Conservation (phyloP, 2,888 invertebrate species). For the Idaea straminata region DNA sequence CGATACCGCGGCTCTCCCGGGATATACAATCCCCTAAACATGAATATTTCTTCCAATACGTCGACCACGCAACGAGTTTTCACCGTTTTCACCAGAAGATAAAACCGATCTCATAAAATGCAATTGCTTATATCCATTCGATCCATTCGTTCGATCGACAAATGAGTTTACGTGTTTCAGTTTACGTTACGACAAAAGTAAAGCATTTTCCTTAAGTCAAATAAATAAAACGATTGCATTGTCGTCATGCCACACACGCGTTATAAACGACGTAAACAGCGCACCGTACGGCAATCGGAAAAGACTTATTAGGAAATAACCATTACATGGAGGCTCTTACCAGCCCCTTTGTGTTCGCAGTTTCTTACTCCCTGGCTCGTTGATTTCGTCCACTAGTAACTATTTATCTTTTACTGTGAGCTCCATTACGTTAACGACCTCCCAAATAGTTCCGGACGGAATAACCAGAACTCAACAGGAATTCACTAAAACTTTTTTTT, state of each 20-base stretch:
- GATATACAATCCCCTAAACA: constrained; percentile 30
- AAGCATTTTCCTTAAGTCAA: neutral
- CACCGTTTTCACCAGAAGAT: constrained; percentile 36
- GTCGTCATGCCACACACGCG: constrained; percentile 11
- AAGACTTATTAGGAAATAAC: constrained; percentile 36
- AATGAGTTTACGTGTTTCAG: constrained; percentile 22
- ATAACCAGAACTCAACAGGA: constrained; percentile 45
- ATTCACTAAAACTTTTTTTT: constrained; percentile 45
- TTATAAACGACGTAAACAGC: constrained; percentile 6
- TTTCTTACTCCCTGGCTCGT: constrained; percentile 52
- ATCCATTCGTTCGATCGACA: constrained; percentile 11
- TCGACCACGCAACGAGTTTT: constrained; percentile 38
- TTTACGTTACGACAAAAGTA: constrained; percentile 14
- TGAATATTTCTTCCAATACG: constrained; percentile 37
- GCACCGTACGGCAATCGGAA: constrained; percentile 16
- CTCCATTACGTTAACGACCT: constrained; percentile 68
- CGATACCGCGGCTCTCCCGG: constrained; percentile 33
- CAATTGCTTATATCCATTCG: constrained; percentile 22
- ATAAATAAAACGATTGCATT: constrained; percentile 1
- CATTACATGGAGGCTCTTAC: constrained; percentile 41
- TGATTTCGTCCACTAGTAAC: constrained; percentile 55
- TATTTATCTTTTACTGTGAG: constrained; percentile 63
- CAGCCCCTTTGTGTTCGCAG: constrained; percentile 36
- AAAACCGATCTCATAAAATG: constrained; percentile 39
- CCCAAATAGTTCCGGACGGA: constrained; percentile 61